Conservation (phyloP, 2,888 invertebrate genomes). For the Catocala nupta region DNA sequence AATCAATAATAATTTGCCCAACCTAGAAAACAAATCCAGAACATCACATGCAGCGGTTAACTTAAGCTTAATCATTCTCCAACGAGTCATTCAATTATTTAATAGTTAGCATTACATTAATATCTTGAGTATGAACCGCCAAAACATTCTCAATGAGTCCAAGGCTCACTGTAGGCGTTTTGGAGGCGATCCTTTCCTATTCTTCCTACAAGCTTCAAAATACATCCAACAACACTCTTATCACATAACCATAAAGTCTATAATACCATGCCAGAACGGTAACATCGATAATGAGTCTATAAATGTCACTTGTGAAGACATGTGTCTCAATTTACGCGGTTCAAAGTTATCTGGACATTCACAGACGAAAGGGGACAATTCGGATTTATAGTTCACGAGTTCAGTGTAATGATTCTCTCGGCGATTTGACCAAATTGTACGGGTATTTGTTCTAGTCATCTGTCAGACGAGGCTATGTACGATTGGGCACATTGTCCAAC, state of each 20-base stretch:
- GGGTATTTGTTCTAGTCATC: too few species aligned
- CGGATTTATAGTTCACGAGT: slow-evolving; percentile 9
- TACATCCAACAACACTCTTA: slow-evolving; percentile 4
- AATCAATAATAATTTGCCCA: too few species aligned
- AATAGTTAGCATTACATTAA: too few species aligned
- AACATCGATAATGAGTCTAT: neutral
- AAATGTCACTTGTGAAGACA: slow-evolving; percentile 20
- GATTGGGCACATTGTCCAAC: too few species aligned
- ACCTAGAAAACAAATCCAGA: too few species aligned
- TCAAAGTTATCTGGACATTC: slow-evolving; percentile 2
- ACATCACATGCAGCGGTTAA: too few species aligned
- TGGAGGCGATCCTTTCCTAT: slow-evolving; percentile 27
- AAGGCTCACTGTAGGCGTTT: slow-evolving; percentile 27
- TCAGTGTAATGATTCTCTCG: too few species aligned
- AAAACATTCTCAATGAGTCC: slow-evolving; percentile 14
- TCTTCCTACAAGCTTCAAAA: slow-evolving; percentile 7
- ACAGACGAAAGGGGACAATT: slow-evolving; percentile 3
- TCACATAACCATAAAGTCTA: neutral
- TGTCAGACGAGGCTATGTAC: too few species aligned
- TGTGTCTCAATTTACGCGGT: slow-evolving; percentile 31
- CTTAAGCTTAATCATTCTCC: too few species aligned
- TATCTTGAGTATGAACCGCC: neutral
- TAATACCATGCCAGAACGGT: neutral
- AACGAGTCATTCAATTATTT: too few species aligned
- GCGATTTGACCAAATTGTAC: too few species aligned